Evolutionary conservation across 2,888 invertebrate species (phyloP).

Genomic region (Gibbula magus): DNA sequence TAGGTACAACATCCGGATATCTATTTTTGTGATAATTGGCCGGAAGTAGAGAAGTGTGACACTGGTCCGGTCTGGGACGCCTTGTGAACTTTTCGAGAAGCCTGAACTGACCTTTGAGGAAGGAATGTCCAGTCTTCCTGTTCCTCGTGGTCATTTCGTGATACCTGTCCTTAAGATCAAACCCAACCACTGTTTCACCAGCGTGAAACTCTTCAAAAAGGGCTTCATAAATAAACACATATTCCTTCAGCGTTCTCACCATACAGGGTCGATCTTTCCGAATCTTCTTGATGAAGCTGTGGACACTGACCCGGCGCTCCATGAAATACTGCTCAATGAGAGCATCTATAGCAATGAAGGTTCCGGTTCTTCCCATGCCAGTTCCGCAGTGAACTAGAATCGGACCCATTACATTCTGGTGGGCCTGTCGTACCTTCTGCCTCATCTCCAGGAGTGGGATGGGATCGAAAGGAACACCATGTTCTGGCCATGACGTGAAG

Average conservation of each 20-base stretch:
- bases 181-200: slow-evolving; percentile 60
- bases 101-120: slow-evolving; percentile 67
- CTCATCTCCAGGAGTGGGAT: slow-evolving; percentile 71
- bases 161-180: slow-evolving; percentile 62
- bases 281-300: slow-evolving; percentile 64
- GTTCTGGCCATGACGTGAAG: slow-evolving; percentile 72
- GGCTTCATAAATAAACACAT: slow-evolving; percentile 72
- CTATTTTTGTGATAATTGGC: slow-evolving; percentile 68
- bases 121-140: slow-evolving; percentile 60
- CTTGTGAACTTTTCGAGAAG: slow-evolving; percentile 65
- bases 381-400: slow-evolving; percentile 74
- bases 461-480: slow-evolving; percentile 69
- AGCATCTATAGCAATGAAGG: slow-evolving; percentile 73
- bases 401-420: slow-evolving; percentile 51
- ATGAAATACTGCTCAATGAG: slow-evolving; percentile 68
- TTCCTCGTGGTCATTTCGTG: slow-evolving; percentile 59
- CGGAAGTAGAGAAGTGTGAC: slow-evolving; percentile 55
- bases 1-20: slow-evolving; percentile 66
- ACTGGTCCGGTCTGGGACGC: slow-evolving; percentile 48
- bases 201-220: slow-evolving; percentile 71
- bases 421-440: slow-evolving; percentile 53
- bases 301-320: slow-evolving; percentile 72
- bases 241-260: slow-evolving; percentile 73
- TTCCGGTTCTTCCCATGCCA: slow-evolving; percentile 71
- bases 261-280: slow-evolving; percentile 67